These are phyloP conservation scores for Antitype chi DNA, from an alignment of 2,888 invertebrate species.

Conservation along the genomic window DNA sequence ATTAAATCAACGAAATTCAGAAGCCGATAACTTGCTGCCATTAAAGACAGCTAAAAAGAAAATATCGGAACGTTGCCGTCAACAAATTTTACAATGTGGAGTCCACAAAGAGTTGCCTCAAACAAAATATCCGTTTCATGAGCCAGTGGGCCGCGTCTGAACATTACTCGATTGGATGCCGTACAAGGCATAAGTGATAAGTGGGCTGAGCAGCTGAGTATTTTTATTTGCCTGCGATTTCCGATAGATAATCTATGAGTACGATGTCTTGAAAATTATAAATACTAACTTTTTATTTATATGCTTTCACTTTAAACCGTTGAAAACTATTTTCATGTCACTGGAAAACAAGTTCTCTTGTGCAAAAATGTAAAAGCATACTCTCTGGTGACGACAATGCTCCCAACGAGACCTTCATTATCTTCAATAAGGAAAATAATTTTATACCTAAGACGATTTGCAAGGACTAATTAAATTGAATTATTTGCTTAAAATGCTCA, in stretches of 20 bases:
- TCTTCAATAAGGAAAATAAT: neutral
- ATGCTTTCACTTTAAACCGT: neutral
- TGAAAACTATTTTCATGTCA: neutral
- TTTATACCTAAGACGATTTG: neutral
- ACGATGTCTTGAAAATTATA: neutral
- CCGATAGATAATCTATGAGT: neutral
- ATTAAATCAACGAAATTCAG: constrained; percentile 8
- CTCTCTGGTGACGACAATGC: no score
- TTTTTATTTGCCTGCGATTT: neutral
- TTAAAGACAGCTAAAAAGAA: constrained; percentile 44
- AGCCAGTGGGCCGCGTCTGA: constrained; percentile 60
- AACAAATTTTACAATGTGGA: constrained; percentile 60
- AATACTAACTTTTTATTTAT: neutral
- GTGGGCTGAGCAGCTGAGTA: neutral
- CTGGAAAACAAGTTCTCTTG: neutral
- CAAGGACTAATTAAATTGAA: neutral
- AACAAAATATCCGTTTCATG: constrained; percentile 69
- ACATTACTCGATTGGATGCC: constrained; percentile 51
- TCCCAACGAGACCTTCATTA: neutral
- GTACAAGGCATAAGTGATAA: constrained; percentile 7
- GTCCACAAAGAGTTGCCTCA: constrained; percentile 66
- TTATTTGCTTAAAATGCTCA: neutral
- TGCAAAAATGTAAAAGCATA: neutral
- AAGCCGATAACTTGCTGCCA: constrained; percentile 38
- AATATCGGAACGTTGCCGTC: constrained; percentile 55